Evolutionary conservation across 2,797 vertebrate genomes (phyloP).

Genomic region (Falco cherrug): DNA sequence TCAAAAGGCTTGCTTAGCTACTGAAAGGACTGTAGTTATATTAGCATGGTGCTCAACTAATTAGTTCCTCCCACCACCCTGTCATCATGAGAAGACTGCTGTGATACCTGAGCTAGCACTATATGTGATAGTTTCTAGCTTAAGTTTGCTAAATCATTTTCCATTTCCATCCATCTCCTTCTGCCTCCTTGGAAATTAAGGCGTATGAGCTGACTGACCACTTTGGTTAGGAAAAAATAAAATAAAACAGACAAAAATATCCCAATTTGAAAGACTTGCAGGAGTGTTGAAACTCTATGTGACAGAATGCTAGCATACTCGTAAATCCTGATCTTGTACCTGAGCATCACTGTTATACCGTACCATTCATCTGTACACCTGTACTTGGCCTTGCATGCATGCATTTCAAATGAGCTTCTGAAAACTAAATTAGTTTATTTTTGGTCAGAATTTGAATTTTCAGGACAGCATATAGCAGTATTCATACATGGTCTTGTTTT

Average conservation of each 20-base stretch:
- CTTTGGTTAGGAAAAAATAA: background rate
- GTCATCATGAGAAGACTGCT: background rate
- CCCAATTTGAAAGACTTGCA: background rate
- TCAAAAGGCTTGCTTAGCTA: background rate
- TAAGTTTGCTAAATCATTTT: background rate
- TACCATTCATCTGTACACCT: background rate
- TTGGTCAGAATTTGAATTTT: background rate
- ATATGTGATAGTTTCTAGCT: background rate
- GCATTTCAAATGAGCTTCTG: background rate
- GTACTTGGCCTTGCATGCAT: background rate
- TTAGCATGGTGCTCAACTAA: background rate
- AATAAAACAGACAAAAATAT: background rate
- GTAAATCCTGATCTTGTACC: background rate
- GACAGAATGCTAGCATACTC: background rate
- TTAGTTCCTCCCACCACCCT: background rate
- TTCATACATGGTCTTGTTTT: background rate
- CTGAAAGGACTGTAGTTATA: background rate
- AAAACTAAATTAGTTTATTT: background rate
- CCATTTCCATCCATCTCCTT: background rate
- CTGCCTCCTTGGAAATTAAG: background rate
- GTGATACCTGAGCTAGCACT: background rate
- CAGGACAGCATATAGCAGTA: background rate
- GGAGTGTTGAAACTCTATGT: background rate
- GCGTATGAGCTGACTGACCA: background rate
- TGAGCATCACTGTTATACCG: background rate